Evolutionary conservation across 2,888 invertebrate genomes (phyloP).

Genomic region (Coelopa pilipes): DNA sequence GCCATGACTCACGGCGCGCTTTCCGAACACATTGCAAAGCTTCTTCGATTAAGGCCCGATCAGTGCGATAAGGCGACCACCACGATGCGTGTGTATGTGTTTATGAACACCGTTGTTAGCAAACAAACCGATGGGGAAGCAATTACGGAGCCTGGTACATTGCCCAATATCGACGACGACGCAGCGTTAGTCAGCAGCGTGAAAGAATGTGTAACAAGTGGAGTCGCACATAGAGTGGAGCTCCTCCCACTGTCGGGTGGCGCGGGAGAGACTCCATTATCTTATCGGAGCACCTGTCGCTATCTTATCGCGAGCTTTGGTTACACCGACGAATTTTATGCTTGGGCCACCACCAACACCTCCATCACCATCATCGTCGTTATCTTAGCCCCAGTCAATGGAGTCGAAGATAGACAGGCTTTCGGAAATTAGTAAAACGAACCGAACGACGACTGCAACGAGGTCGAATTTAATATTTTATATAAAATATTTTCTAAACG

Average conservation of each 20-base stretch:
- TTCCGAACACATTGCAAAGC: constrained; percentile 14
- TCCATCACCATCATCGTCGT: too few species aligned
- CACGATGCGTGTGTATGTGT: constrained; percentile 9
- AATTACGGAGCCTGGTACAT: constrained; percentile 6
- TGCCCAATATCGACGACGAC: constrained; percentile 22
- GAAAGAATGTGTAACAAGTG: not conserved
- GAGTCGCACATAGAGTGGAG: not conserved
- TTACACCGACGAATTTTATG: constrained; percentile 33
- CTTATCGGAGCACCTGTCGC: constrained; percentile 22
- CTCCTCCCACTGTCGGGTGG: not conserved
- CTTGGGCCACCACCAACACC: constrained; percentile 25
- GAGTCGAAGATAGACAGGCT: not conserved
- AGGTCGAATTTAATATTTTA: constrained; percentile 28
- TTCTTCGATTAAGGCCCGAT: not conserved
- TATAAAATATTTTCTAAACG: constrained; percentile 10
- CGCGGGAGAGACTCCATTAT: constrained; percentile 10
- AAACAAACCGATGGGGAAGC: constrained; percentile 23
- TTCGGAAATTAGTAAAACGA: constrained; percentile 30
- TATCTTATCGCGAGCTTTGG: constrained; percentile 34
- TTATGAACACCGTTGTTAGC: constrained; percentile 16
- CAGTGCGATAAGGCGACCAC: not conserved
- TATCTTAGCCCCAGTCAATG: not conserved
- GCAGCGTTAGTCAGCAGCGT: not conserved
- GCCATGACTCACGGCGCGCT: constrained; percentile 23
- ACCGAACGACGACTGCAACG: constrained; percentile 30